Conservation (phyloP, 2,113 vertebrate genomes). For the Hirundichthys speculiger region DNA sequence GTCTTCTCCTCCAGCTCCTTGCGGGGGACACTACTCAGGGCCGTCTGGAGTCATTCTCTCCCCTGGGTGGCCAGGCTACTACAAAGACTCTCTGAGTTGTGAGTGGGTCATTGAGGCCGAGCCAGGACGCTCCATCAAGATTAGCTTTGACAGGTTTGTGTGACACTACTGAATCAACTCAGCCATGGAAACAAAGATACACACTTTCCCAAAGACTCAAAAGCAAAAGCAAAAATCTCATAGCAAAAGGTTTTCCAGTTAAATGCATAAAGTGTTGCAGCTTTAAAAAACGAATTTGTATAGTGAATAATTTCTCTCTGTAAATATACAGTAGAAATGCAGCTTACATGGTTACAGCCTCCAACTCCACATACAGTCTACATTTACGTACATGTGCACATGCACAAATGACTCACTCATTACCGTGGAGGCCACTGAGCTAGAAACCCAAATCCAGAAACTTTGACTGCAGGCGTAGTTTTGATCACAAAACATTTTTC, state of each 20-base stretch:
- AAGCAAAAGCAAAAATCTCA: too few species aligned
- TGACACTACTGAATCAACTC: conserved; percentile 40
- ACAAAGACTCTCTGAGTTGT: conserved; percentile 98
- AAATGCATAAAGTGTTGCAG: too few species aligned
- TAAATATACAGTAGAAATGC: too few species aligned
- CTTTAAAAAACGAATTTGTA: too few species aligned
- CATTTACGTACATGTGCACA: not conserved
- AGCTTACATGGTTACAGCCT: too few species aligned
- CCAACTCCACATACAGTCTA: not conserved
- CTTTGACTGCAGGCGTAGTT: not conserved
- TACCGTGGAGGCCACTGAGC: not conserved
- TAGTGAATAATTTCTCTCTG: too few species aligned
- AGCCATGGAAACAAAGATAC: conserved; percentile 31
- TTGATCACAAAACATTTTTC: too few species aligned
- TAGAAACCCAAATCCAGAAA: conserved; percentile 33
- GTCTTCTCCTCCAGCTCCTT: conserved; percentile 85
- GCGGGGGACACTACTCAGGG: conserved; percentile 96
- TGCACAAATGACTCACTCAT: not conserved
- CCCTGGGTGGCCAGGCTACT: conserved; percentile 98
- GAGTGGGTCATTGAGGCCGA: conserved; percentile 99
- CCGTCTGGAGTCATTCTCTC: conserved; percentile 96
- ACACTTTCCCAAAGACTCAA: not conserved
- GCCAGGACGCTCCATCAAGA: conserved; percentile 95
- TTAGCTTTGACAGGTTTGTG: conserved; percentile 96
- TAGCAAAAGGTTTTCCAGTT: too few species aligned